Evolutionary conservation across 23 tunicate species (phyloP).

Genomic region (Ciona savignyi): DNA sequence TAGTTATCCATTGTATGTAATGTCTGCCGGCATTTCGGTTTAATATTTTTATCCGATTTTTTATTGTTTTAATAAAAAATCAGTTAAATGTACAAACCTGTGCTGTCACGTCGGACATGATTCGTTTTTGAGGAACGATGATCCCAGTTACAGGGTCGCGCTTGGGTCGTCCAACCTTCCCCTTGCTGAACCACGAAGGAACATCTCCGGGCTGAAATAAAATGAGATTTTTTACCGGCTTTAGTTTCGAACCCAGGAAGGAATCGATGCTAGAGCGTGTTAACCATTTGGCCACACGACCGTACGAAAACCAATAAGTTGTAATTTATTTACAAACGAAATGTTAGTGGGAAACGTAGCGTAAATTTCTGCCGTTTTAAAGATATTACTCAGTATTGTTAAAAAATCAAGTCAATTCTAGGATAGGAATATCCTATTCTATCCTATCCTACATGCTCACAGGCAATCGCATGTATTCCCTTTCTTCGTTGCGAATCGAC

Average conservation of each 20-base stretch:
- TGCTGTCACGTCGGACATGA: slow-evolving; percentile 94
- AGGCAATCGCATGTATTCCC: slow-evolving; percentile 43
- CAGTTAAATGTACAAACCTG: slow-evolving; percentile 19
- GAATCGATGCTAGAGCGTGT: not conserved
- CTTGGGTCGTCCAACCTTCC: slow-evolving; percentile 85
- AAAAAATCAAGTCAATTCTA: no score
- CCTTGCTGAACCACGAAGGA: slow-evolving; percentile 90
- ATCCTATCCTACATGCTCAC: slow-evolving; percentile 2
- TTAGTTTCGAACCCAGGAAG: not conserved
- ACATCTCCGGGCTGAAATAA: slow-evolving; percentile 72
- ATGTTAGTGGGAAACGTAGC: no score
- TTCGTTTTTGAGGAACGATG: slow-evolving; percentile 82
- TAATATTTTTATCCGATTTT: no score
- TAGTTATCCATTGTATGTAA: no score
- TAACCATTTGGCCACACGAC: not conserved
- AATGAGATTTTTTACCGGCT: not conserved
- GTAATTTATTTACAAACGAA: not conserved
- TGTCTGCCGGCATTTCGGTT: not conserved
- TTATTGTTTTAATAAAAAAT: not conserved
- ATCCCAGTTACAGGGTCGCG: slow-evolving; percentile 87
- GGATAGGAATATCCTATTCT: no score
- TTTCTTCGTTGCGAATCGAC: slow-evolving; percentile 56
- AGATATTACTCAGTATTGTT: no score
- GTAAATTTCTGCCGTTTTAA: no score
- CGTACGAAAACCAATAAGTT: not conserved